Evolutionary conservation across 2,113 vertebrate species (phyloP).

Genomic region (Cromileptes altivelis): DNA sequence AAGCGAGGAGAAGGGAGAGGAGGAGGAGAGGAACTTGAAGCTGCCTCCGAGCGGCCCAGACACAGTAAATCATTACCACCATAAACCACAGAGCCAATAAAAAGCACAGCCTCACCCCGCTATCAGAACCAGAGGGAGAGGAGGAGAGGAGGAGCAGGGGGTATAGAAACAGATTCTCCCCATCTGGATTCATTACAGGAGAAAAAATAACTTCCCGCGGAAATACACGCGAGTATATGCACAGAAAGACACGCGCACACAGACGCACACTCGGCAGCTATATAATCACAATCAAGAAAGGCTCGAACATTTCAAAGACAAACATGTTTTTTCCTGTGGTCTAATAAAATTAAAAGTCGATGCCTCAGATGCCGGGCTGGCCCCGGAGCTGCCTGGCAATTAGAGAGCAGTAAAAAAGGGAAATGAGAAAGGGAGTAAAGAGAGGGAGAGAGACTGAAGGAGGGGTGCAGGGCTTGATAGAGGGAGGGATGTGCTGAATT

Average conservation of each 20-base stretch:
- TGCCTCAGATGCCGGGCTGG: slow-evolving; percentile 79
- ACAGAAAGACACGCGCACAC: neutral
- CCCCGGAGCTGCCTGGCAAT: slow-evolving; percentile 83
- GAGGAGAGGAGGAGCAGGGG: slow-evolving; percentile 61
- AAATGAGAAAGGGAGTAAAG: slow-evolving; percentile 73
- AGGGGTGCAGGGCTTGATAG: slow-evolving; percentile 40
- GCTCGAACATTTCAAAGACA: slow-evolving; percentile 88
- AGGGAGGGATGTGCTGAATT: slow-evolving; percentile 86
- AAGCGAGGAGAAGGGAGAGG: slow-evolving; percentile 24
- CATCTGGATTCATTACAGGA: slow-evolving; percentile 87
- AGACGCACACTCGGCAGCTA: slow-evolving; percentile 58
- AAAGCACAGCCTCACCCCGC: slow-evolving; percentile 76
- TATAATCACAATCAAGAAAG: slow-evolving; percentile 84
- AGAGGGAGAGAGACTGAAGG: slow-evolving; percentile 19
- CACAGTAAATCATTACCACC: slow-evolving; percentile 81
- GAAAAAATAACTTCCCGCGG: slow-evolving; percentile 78
- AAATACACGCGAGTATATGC: slow-evolving; percentile 54
- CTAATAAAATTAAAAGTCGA: slow-evolving; percentile 88
- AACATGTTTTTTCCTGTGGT: slow-evolving; percentile 90
- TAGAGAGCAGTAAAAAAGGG: slow-evolving; percentile 86
- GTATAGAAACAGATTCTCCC: slow-evolving; percentile 79
- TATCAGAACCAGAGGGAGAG: slow-evolving; percentile 75
- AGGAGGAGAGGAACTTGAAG: slow-evolving; percentile 73
- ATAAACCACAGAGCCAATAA: slow-evolving; percentile 82
- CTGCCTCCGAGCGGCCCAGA: slow-evolving; percentile 74